These are phyloP conservation scores for Ectemnius continuus DNA, from an alignment of 2,888 invertebrate species.

Conservation along the genomic window DNA sequence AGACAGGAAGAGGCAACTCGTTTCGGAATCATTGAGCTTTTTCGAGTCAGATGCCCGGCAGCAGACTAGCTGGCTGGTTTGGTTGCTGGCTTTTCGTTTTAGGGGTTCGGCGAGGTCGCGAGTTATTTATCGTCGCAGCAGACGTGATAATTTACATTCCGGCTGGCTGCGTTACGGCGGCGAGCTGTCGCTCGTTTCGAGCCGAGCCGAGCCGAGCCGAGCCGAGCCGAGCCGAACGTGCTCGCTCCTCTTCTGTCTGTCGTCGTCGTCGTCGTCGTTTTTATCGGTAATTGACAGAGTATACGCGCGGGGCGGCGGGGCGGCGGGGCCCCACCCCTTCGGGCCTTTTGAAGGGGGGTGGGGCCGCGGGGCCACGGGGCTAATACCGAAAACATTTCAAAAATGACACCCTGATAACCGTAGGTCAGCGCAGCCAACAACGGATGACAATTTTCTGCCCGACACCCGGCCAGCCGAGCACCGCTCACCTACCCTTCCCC, in stretches of 20 bases:
- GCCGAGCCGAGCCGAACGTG: constrained; percentile 37
- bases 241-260: neutral
- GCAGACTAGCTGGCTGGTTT: neutral
- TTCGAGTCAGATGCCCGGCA: neutral
- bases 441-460: neutral
- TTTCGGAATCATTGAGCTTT: constrained; percentile 25
- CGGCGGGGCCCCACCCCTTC: too few relatives aligned
- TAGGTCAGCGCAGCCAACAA: neutral
- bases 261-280: constrained; percentile 8
- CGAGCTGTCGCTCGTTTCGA: constrained; percentile 34
- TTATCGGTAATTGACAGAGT: constrained; percentile 8
- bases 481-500: neutral
- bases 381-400: constrained; percentile 8
- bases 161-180: constrained; percentile 26
- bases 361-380: constrained; percentile 26
- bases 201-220: too few relatives aligned
- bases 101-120: constrained; percentile 27
- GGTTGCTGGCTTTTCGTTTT: constrained; percentile 30
- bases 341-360: constrained; percentile 10
- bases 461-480: neutral
- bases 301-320: too few relatives aligned
- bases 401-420: constrained; percentile 5
- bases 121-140: constrained; percentile 54
- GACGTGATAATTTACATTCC: constrained; percentile 58
- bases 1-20: neutral